Conservation (phyloP, 2,888 invertebrate species). For the Heliconius cydno region DNA sequence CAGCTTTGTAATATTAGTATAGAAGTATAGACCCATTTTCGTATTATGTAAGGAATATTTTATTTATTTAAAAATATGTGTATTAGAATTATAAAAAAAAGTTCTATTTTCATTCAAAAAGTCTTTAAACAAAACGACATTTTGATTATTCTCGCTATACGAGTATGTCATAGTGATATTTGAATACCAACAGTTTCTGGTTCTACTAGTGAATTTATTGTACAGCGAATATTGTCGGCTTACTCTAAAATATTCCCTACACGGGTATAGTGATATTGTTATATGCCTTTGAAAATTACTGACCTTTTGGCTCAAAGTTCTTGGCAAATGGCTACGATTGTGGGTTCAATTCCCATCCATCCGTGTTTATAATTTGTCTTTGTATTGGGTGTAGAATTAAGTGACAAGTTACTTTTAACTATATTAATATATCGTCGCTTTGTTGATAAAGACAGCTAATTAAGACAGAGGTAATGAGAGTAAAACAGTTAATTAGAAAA, state of each 20-base stretch:
- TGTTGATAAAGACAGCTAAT: too few relatives aligned
- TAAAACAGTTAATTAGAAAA: too few relatives aligned
- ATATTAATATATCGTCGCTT: too few relatives aligned
- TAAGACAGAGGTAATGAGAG: too few relatives aligned
- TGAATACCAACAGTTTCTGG: slow-evolving; percentile 10
- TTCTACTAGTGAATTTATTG: slow-evolving; percentile 12
- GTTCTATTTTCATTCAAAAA: neutral
- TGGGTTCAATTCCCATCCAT: neutral
- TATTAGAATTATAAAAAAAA: neutral
- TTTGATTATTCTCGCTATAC: neutral
- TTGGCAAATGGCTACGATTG: neutral
- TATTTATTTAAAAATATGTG: too few relatives aligned
- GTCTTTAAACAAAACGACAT: neutral
- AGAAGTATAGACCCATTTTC: too few relatives aligned
- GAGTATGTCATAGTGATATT: slow-evolving; percentile 6
- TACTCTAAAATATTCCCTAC: neutral
- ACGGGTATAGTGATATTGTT: neutral
- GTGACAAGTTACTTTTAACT: too few relatives aligned
- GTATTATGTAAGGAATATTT: too few relatives aligned
- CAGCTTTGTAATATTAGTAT: too few relatives aligned
- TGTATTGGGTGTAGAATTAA: neutral
- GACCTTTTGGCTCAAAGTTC: neutral
- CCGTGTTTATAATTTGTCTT: neutral
- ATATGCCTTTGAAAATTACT: neutral
- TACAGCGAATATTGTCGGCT: slow-evolving; percentile 12